phyloP scores from a whole-genome alignment of 2,888 invertebrate species.

The Xestoiulus laeticollis region DNA sequence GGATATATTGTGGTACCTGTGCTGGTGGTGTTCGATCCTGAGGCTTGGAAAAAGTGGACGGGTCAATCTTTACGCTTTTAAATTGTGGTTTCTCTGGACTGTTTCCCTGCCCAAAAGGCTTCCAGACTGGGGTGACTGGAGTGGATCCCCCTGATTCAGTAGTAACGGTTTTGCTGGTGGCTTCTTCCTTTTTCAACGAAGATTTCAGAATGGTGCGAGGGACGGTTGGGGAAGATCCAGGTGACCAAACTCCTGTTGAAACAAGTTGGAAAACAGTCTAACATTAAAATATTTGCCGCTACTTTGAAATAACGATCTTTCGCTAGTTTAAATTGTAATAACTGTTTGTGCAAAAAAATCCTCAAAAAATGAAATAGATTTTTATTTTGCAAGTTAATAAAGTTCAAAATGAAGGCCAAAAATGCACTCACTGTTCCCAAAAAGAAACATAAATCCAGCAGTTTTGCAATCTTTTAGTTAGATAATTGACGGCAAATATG shows the following conservation, averaged over 20 bases:
- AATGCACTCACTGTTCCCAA: neutral
- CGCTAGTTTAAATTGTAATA: too few species aligned
- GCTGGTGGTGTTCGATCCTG: neutral
- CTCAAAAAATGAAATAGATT: too few species aligned
- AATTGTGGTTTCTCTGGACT: constrained; percentile 44
- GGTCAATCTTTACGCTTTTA: constrained; percentile 42
- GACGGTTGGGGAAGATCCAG: constrained; percentile 11
- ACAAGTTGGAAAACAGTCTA: neutral
- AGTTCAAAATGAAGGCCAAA: neutral
- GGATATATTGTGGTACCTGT: too few species aligned
- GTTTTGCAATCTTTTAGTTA: neutral
- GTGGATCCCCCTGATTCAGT: neutral
- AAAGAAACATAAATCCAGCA: neutral
- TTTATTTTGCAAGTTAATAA: neutral
- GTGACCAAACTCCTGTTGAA: constrained; percentile 46
- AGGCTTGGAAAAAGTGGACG: neutral
- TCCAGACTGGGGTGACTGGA: constrained; percentile 46
- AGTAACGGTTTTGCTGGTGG: neutral
- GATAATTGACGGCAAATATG: neutral
- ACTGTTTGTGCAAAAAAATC: too few species aligned
- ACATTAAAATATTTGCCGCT: neutral
- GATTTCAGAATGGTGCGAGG: neutral
- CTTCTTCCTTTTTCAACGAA: neutral
- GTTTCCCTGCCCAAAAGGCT: constrained; percentile 21
- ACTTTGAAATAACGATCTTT: too few species aligned